Conservation (phyloP, 1,140 invertebrate species). For the Trichonephila inaurata region DNA sequence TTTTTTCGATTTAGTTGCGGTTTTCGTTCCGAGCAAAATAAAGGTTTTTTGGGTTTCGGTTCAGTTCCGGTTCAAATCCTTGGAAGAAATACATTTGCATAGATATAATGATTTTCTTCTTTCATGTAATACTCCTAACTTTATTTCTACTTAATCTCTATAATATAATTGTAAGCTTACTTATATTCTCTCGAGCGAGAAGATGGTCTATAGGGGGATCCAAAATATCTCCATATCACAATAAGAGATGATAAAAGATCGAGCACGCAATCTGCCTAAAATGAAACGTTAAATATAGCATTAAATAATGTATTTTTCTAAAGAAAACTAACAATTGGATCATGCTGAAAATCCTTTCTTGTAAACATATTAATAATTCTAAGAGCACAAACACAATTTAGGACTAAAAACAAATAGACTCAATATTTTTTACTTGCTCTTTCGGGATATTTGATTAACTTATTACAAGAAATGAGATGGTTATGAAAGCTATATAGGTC, state of each 20-base stretch:
- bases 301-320: not conserved
- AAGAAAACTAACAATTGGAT: not conserved
- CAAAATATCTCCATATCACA: slow-evolving; percentile 69
- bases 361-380: slow-evolving; percentile 11
- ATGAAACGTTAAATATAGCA: not conserved
- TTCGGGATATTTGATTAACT: no score
- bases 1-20: no score
- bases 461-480: no score
- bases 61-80: no score
- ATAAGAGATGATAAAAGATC: slow-evolving; percentile 56
- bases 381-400: not conserved
- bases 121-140: no score
- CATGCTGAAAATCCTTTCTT: not conserved
- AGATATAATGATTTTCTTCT: no score
- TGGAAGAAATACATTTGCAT: no score
- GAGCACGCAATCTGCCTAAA: slow-evolving; percentile 59
- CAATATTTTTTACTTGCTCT: no score
- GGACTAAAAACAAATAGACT: not conserved
- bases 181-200: slow-evolving; percentile 51
- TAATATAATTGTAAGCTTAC: slow-evolving; percentile 10
- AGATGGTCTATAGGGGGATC: slow-evolving; percentile 41
- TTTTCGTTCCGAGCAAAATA: no score
- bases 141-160: no score
- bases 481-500: no score
- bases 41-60: no score